phyloP scores from a whole-genome alignment of 2,797 vertebrate genomes.

The Buceros bicornis region DNA sequence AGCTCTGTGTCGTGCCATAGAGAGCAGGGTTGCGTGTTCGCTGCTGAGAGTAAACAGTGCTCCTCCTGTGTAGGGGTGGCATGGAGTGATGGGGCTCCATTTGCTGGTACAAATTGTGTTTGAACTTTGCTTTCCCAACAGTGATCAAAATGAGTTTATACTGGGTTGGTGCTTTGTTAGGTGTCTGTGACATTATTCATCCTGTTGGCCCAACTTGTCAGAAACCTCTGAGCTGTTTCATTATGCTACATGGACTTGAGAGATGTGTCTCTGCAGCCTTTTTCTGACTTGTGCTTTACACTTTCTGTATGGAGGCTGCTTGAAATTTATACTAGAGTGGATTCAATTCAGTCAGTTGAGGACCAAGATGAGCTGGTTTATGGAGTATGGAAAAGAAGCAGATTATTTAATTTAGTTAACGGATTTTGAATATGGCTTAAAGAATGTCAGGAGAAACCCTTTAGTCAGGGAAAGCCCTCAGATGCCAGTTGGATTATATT shows the following conservation, averaged over 20 bases:
- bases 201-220: neutral
- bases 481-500: conserved; percentile 65
- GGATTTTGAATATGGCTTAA: conserved; percentile 49
- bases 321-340: neutral
- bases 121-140: neutral
- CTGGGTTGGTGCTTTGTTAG: neutral
- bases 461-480: neutral
- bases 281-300: neutral
- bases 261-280: neutral
- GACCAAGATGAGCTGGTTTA: conserved; percentile 45
- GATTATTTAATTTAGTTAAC: conserved; percentile 65
- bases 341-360: neutral
- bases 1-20: accelerated
- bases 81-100: neutral
- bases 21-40: neutral
- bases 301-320: neutral
- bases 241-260: neutral
- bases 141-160: neutral
- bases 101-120: neutral
- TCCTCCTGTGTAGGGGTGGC: neutral
- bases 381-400: conserved; percentile 42
- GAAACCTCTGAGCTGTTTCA: neutral
- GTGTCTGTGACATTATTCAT: neutral
- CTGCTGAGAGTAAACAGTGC: neutral
- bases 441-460: conserved; percentile 2